Base-by-base conservation (phyloP, 2,888 invertebrate species). In the Phengaris alcon region DNA sequence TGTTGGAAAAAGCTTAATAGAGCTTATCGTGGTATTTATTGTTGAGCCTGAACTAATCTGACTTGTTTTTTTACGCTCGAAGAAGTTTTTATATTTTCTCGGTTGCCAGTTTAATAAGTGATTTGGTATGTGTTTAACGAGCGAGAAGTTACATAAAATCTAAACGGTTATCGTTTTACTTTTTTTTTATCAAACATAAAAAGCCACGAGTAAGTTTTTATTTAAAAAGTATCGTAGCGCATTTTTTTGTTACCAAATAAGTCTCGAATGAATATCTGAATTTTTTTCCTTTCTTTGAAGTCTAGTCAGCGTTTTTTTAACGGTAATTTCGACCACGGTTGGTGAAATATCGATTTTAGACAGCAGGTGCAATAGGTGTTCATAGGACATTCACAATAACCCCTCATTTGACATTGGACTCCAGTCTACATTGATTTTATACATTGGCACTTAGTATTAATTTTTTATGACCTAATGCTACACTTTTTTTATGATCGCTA, bases 1-100 rank as follows among this genome's bases (percentile, higher is more conserved):
- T 69, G 74, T 68, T 75, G 69, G 70, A 75, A 75, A 75, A 76
- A 75, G 68, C 78, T 77, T 76, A 76, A 75, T 77, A 77, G 69
- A 75, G 75, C 76, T 73, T 74, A 75, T 74, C 76, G 76, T 68
- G 64, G 75, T 76, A 77, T 77, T 79, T 72, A 77, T 73, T 77
- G 75, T 73, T 64, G 15, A 35, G 64, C 35, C 64, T 73, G 13
- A 64, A 54, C 51, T 51, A 64, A 68, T 52, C 52, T 35, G 75
- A 64, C 72, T 73, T 52, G 68, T 73, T 73, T 68, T 73, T 70
- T 64, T 48, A 54, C 73, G 46, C 44, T 48, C n/a, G 59, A 73
- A 64, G 52, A 52, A 22, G 22, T 44, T 72, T 51, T 64, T 57
- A 72, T 46, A 52, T 75, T 75, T 35, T 48, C 52, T 70, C n/a